phyloP scores from a whole-genome alignment of 2,797 vertebrate species.

The Gymnoscopelus braueri region DNA sequence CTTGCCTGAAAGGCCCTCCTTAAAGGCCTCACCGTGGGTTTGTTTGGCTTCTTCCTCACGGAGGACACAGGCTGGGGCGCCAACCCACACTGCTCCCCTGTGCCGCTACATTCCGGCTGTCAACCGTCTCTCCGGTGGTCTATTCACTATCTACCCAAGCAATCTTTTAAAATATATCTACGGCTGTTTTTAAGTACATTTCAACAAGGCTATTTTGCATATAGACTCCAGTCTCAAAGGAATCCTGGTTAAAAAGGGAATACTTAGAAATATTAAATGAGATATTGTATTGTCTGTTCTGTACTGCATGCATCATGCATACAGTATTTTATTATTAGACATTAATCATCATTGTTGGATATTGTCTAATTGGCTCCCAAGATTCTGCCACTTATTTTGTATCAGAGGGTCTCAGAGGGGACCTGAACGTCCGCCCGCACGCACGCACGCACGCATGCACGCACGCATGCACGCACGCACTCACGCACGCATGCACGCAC shows the following conservation, averaged over 20 bases:
- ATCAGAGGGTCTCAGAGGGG: conserved; percentile 15
- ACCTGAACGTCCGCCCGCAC: neutral
- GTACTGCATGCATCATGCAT: conserved; percentile 2
- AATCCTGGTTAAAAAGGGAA: conserved; percentile 37
- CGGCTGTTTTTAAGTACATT: conserved; percentile 54
- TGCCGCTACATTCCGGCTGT: no score
- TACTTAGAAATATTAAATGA: neutral
- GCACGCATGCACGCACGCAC: neutral
- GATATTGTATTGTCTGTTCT: no score
- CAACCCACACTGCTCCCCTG: no score
- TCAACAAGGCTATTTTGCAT: conserved; percentile 32
- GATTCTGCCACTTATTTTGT: conserved; percentile 33
- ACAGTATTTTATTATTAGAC: neutral
- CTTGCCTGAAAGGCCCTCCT: no score
- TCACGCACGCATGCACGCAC: neutral
- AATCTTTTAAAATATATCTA: neutral
- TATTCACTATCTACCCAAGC: no score
- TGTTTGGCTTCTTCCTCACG: no score
- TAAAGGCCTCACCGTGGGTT: no score
- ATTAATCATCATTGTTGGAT: conserved; percentile 10
- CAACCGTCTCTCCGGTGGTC: no score
- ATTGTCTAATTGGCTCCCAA: conserved; percentile 54
- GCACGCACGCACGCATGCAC: conserved; percentile 2
- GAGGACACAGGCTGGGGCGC: no score
- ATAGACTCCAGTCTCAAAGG: conserved; percentile 27